Evolutionary conservation across 1,140 invertebrate genomes (phyloP).

Genomic region (Cryptotermes secundus): DNA sequence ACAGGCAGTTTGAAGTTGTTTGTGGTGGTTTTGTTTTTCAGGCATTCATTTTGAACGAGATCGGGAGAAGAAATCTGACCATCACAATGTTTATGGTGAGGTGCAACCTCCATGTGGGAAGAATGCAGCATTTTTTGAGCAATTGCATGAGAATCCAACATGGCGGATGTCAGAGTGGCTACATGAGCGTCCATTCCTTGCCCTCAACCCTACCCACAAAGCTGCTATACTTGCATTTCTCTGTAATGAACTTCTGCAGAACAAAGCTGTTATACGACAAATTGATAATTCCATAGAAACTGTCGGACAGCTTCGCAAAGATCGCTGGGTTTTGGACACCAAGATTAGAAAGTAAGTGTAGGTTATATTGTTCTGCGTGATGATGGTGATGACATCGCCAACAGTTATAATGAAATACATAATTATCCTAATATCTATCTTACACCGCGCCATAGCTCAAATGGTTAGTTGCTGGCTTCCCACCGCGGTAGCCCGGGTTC

Average conservation of each 20-base stretch:
- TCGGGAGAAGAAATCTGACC: slow-evolving; percentile 58
- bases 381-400: no score
- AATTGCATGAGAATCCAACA: slow-evolving; percentile 71
- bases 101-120: slow-evolving; percentile 62
- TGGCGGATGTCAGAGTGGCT: slow-evolving; percentile 74
- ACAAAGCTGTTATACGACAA: slow-evolving; percentile 81
- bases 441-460: no score
- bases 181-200: slow-evolving; percentile 78
- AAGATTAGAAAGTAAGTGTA: slow-evolving; percentile 80
- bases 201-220: slow-evolving; percentile 83
- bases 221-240: slow-evolving; percentile 85
- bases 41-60: slow-evolving; percentile 74
- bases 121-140: slow-evolving; percentile 74
- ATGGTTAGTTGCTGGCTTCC: no score
- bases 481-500: no score
- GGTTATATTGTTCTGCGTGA: background rate
- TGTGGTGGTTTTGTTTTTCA: slow-evolving; percentile 39
- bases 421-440: no score
- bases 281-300: slow-evolving; percentile 75
- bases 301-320: slow-evolving; percentile 71
- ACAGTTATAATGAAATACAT: no score
- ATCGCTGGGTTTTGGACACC: slow-evolving; percentile 80
- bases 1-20: background rate
- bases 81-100: slow-evolving; percentile 49
- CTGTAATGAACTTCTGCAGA: slow-evolving; percentile 91